Conservation (phyloP, 2,888 invertebrate species). For the Stenoptilia bipunctidactyla region DNA sequence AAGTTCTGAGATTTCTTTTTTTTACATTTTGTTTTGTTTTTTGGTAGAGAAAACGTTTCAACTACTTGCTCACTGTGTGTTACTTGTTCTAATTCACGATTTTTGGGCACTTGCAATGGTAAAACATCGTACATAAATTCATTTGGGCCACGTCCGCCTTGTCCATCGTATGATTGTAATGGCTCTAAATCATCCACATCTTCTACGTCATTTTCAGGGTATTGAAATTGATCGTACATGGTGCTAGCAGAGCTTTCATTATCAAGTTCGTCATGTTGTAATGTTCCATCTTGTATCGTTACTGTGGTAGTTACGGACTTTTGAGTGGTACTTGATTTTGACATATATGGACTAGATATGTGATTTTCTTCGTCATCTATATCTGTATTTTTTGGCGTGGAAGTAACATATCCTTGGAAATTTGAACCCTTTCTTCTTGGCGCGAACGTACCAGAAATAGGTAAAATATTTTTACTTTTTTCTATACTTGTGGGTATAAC, state of each 20-base stretch:
- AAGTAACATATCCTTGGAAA: slow-evolving; percentile 43
- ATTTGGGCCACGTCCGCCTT: not conserved
- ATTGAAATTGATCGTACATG: not conserved
- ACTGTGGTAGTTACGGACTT: not conserved
- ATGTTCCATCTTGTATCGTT: not conserved
- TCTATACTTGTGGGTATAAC: slow-evolving; percentile 18
- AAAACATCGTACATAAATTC: not conserved
- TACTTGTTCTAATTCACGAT: slow-evolving; percentile 21
- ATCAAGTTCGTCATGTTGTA: not conserved
- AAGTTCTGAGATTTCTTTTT: slow-evolving; percentile 37
- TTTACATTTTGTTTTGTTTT: slow-evolving; percentile 54
- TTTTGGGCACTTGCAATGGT: slow-evolving; percentile 24
- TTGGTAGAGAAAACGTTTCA: slow-evolving; percentile 24
- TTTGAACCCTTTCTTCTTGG: slow-evolving; percentile 53
- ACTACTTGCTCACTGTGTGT: slow-evolving; percentile 27
- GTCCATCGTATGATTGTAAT: too few relatives aligned
- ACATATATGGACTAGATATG: slow-evolving; percentile 22
- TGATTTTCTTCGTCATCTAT: slow-evolving; percentile 28
- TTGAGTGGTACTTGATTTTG: slow-evolving; percentile 17
- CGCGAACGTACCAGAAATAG: slow-evolving; percentile 20
- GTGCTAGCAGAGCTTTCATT: not conserved
- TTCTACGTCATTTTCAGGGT: not conserved
- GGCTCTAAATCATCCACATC: too few relatives aligned
- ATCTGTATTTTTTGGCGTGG: slow-evolving; percentile 28
- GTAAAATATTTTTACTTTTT: slow-evolving; percentile 23